phyloP scores from a whole-genome alignment of 2,113 vertebrate genomes.

The Pachypanchax playfairii region DNA sequence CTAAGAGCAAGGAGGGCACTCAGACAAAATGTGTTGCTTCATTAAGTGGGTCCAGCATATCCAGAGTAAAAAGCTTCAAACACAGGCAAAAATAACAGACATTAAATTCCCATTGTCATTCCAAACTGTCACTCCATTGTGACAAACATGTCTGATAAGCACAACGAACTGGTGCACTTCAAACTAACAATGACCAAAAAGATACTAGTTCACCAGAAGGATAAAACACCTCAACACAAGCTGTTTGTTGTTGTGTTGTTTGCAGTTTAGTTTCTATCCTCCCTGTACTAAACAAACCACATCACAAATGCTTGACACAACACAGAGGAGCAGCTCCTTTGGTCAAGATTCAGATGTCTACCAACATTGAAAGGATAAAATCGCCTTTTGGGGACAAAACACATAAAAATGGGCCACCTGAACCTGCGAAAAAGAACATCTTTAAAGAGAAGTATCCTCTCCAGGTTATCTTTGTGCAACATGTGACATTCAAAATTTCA shows the following conservation, averaged over 20 bases:
- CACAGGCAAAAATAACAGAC: too few species aligned
- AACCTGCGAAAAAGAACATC: background rate
- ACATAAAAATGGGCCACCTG: background rate
- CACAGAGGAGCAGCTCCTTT: background rate
- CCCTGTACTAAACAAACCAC: background rate
- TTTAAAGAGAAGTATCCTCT: background rate
- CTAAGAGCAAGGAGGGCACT: too few species aligned
- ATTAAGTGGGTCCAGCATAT: too few species aligned
- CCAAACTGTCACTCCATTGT: too few species aligned
- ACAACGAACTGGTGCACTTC: background rate
- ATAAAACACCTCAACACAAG: background rate
- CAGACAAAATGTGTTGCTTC: too few species aligned
- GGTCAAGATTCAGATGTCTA: background rate
- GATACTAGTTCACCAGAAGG: background rate
- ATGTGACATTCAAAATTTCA: background rate
- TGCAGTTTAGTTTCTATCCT: background rate
- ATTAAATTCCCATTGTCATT: too few species aligned
- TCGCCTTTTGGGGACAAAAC: background rate
- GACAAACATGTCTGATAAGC: background rate
- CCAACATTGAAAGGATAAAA: background rate
- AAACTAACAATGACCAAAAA: background rate
- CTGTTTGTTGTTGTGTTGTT: background rate
- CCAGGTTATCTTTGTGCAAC: background rate
- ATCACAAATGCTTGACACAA: background rate
- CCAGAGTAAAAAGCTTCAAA: too few species aligned